These are phyloP conservation scores for Pterophyllum scalare DNA, from an alignment of 2,113 vertebrate genomes.

Conservation along the genomic window DNA sequence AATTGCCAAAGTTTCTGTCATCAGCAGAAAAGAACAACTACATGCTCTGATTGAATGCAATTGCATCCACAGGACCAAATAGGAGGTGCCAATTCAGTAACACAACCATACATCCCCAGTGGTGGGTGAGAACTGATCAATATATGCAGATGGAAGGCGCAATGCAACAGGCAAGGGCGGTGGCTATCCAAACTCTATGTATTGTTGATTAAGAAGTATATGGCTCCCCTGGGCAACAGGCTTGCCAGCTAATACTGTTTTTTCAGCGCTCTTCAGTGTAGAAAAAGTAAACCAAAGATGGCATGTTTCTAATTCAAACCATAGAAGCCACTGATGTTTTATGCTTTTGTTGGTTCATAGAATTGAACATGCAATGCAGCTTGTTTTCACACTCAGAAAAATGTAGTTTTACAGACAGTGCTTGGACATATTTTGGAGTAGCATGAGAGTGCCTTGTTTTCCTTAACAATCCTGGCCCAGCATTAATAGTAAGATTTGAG, in stretches of 20 bases:
- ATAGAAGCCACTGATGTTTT: background rate
- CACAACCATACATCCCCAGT: background rate
- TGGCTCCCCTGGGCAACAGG: background rate
- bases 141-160: background rate
- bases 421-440: slow-evolving; percentile 17
- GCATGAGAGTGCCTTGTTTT: slow-evolving; percentile 10
- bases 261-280: no score
- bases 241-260: background rate
- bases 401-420: background rate
- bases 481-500: slow-evolving; percentile 18
- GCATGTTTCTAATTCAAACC: background rate
- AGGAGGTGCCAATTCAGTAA: background rate
- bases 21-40: background rate
- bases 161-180: background rate
- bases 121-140: background rate
- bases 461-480: slow-evolving; percentile 20
- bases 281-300: no score
- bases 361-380: background rate
- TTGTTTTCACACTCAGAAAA: slow-evolving; percentile 17
- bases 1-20: background rate
- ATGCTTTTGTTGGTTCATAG: background rate
- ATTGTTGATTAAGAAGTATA: background rate
- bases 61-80: background rate
- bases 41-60: background rate
- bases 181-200: background rate